A percentile compares a stretch with the other conserved stretches of the same genome.
These are phyloP conservation scores for Cyrtonyx montezumae DNA, from an alignment of 2,113 vertebrate species.

Conservation along the genomic window DNA sequence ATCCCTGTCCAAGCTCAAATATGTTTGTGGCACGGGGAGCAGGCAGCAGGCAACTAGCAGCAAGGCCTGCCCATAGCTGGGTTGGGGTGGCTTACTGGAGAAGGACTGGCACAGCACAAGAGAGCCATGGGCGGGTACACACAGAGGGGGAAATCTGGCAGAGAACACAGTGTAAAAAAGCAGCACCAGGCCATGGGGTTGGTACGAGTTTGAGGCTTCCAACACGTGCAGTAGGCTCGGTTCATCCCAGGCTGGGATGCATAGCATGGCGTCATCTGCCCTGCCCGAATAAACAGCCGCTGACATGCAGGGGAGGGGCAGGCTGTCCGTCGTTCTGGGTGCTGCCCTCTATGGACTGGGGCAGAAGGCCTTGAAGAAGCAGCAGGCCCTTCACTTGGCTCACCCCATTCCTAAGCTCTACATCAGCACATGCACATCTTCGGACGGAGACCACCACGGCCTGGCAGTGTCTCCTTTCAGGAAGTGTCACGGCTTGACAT, in stretches of 20 bases:
- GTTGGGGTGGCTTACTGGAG: rapidly evolving
- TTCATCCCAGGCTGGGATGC: background rate
- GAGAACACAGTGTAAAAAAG: background rate
- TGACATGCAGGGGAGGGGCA: rapidly evolving
- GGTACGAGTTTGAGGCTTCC: background rate
- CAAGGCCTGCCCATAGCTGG: background rate
- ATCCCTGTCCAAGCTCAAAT: background rate
- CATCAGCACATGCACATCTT: rapidly evolving
- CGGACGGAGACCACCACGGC: background rate
- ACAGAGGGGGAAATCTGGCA: background rate
- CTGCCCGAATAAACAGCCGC: background rate
- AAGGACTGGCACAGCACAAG: background rate
- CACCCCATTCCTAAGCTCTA: rapidly evolving
- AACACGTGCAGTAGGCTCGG: rapidly evolving
- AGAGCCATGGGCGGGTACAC: background rate
- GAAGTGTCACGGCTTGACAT: rapidly evolving
- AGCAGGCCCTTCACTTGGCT: rapidly evolving
- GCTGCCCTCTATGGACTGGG: background rate
- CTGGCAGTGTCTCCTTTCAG: rapidly evolving
- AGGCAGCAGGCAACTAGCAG: background rate
- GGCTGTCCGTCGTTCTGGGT: background rate
- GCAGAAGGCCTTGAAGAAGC: background rate
- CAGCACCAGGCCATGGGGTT: background rate
- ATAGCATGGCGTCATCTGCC: background rate
- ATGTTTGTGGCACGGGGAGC: background rate